These are phyloP conservation scores for Lucifuga dentata DNA, from an alignment of 2,113 vertebrate genomes.

Conservation along the genomic window DNA sequence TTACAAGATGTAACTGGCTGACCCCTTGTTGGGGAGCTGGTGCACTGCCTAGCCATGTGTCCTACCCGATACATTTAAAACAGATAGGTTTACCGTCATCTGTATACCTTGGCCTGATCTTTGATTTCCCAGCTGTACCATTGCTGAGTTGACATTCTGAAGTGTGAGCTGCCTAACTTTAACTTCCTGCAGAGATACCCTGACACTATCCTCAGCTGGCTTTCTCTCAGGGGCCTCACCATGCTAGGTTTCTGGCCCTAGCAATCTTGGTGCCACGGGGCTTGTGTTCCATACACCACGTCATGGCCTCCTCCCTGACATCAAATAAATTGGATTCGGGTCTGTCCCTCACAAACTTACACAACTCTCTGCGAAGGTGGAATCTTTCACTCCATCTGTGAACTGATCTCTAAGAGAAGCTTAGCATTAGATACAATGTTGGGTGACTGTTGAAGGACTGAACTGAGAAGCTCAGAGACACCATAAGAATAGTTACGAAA, in stretches of 20 bases:
- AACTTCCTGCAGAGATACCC: no score
- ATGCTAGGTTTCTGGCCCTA: not conserved
- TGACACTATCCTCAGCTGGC: no score
- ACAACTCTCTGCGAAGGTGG: not conserved
- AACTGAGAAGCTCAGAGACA: slow-evolving; percentile 1
- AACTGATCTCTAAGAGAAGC: slow-evolving; percentile 28
- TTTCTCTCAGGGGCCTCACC: no score
- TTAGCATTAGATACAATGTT: not conserved
- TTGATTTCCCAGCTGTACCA: no score
- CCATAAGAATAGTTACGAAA: slow-evolving; percentile 17
- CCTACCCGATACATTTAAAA: no score
- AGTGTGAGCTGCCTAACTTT: no score
- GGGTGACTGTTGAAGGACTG: not conserved
- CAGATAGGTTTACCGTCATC: no score
- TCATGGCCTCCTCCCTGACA: slow-evolving; percentile 20
- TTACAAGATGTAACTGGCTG: no score
- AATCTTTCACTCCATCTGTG: not conserved
- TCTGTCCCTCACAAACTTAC: slow-evolving; percentile 20
- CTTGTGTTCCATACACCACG: slow-evolving; percentile 15
- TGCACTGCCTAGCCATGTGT: no score
- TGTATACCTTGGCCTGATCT: no score
- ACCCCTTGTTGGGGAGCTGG: no score
- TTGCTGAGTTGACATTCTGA: no score
- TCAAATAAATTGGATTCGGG: slow-evolving; percentile 14
- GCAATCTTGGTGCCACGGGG: slow-evolving; percentile 9